phyloP scores from a whole-genome alignment of 2,797 vertebrate genomes.

The Morelia viridis region DNA sequence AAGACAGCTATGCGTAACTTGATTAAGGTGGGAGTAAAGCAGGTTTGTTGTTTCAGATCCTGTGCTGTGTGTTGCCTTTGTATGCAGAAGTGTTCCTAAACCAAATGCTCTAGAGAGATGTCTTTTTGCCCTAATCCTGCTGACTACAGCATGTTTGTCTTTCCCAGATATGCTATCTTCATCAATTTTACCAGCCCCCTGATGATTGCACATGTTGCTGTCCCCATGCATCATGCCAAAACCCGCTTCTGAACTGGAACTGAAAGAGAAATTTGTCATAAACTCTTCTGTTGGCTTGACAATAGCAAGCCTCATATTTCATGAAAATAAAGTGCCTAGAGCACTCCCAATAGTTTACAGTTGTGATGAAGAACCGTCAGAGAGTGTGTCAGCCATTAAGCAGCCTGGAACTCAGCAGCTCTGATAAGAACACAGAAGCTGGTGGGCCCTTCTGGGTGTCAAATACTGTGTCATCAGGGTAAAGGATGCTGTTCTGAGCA shows the following conservation, averaged over 20 bases:
- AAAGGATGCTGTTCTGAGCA: constrained; percentile 59
- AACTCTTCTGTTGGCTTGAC: constrained; percentile 82
- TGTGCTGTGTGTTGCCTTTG: constrained; percentile 55
- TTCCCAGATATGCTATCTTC: constrained; percentile 81
- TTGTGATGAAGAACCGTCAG: constrained; percentile 71
- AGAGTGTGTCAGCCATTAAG: constrained; percentile 65
- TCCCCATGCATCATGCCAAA: constrained; percentile 87
- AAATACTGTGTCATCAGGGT: constrained; percentile 65
- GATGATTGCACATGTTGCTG: constrained; percentile 74
- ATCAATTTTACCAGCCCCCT: constrained; percentile 87
- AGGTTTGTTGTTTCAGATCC: constrained; percentile 48
- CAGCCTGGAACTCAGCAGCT: constrained; percentile 60
- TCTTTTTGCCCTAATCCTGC: constrained; percentile 63
- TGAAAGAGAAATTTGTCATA: constrained; percentile 88
- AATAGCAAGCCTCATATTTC: constrained; percentile 90
- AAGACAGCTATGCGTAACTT: constrained; percentile 27
- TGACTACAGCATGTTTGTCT: constrained; percentile 83
- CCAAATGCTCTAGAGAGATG: constrained; percentile 65
- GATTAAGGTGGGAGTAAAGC: constrained; percentile 45
- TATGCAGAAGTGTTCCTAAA: constrained; percentile 57
- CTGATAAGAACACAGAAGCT: constrained; percentile 71
- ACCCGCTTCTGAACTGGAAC: constrained; percentile 74
- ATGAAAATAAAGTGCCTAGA: constrained; percentile 90
- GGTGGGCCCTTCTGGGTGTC: constrained; percentile 71
- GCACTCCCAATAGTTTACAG: constrained; percentile 83